A percentile compares a stretch with the other conserved stretches of the same genome.
Conservation (phyloP, 1,140 invertebrate genomes). For the Leptinotarsa defecta region DNA sequence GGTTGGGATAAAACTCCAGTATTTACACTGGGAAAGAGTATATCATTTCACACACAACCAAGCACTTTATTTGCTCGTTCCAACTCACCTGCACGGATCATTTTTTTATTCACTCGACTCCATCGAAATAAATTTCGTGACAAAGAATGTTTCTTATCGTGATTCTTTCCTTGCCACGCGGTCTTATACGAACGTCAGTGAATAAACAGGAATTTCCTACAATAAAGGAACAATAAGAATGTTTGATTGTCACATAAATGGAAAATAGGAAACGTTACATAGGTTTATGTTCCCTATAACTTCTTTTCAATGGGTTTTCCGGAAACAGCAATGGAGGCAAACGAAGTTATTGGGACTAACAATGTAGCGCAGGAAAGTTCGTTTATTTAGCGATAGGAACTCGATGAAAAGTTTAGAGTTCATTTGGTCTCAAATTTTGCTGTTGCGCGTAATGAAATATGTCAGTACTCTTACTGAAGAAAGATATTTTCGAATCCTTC, state of each 20-base stretch:
- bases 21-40: too few relatives aligned
- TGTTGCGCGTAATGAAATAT: too few relatives aligned
- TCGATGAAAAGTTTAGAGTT: too few relatives aligned
- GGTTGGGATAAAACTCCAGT: too few relatives aligned
- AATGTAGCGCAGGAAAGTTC: too few relatives aligned
- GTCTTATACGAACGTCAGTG: slow-evolving; percentile 1
- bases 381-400: too few relatives aligned
- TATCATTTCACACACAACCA: too few relatives aligned
- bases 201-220: slow-evolving; percentile 7
- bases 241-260: slow-evolving; percentile 18
- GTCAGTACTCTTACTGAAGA: too few relatives aligned
- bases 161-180: neutral
- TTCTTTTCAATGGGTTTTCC: slow-evolving; percentile 4
- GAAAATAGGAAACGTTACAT: slow-evolving; percentile 12
- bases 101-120: neutral
- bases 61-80: neutral
- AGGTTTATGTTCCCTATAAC: slow-evolving; percentile 12
- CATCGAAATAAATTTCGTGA: neutral
- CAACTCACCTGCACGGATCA: neutral
- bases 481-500: too few relatives aligned
- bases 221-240: slow-evolving; percentile 11
- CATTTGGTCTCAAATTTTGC: too few relatives aligned
- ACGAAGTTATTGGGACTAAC: neutral
- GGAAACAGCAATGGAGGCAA: neutral
- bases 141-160: slow-evolving; percentile 18